These are phyloP conservation scores for Arrhamphus sclerolepis DNA, from an alignment of 2,797 vertebrate species.

Conservation along the genomic window DNA sequence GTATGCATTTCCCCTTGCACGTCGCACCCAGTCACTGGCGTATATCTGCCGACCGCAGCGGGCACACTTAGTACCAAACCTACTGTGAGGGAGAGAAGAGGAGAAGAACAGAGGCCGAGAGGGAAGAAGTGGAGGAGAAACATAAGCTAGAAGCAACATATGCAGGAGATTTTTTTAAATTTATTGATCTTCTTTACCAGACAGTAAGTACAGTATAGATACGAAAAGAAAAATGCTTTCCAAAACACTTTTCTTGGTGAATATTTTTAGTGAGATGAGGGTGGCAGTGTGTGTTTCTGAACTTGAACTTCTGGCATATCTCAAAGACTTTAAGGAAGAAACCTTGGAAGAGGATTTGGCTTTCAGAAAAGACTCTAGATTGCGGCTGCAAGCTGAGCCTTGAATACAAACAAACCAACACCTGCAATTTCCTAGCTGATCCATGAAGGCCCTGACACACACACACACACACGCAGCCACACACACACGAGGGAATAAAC, in stretches of 20 bases:
- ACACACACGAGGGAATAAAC: constrained; percentile 34
- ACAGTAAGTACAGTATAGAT: neutral
- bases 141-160: constrained; percentile 28
- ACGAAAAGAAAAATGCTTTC: constrained; percentile 6
- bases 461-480: constrained; percentile 42
- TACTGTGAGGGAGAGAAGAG: constrained; percentile 83
- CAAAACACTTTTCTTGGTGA: constrained; percentile 11
- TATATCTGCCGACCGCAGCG: constrained; percentile 97
- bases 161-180: constrained; percentile 19
- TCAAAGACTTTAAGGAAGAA: constrained; percentile 53
- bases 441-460: constrained; percentile 72
- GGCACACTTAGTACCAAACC: constrained; percentile 98
- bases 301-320: constrained; percentile 50
- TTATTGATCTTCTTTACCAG: constrained; percentile 5
- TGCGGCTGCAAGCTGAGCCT: constrained; percentile 73
- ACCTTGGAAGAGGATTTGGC: constrained; percentile 67
- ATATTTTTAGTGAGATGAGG: constrained; percentile 18
- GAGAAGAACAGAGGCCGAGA: constrained; percentile 27
- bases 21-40: constrained; percentile 98
- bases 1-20: constrained; percentile 95
- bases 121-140: constrained; percentile 31
- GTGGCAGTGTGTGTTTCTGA: constrained; percentile 31
- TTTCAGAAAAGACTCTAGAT: constrained; percentile 55
- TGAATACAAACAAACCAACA: constrained; percentile 80
- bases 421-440: constrained; percentile 80